phyloP scores from a whole-genome alignment of 2,797 vertebrate genomes.

The Simalia tracyae region DNA sequence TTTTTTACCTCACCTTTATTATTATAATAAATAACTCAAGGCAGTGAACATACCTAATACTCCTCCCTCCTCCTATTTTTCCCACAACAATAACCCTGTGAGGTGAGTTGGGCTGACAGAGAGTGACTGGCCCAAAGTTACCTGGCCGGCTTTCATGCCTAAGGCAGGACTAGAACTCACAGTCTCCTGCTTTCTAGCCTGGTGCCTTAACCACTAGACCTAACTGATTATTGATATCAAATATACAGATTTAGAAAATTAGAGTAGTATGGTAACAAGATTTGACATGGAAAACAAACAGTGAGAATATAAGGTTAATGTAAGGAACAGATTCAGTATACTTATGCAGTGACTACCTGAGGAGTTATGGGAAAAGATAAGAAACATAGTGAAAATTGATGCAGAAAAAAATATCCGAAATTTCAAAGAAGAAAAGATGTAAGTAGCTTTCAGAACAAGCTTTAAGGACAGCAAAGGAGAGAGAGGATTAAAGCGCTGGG shows the following conservation, averaged over 20 bases:
- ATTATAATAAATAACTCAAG: too few relatives aligned
- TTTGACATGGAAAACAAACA: not conserved
- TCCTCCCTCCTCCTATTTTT: too few relatives aligned
- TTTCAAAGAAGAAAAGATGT: not conserved
- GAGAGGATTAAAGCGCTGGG: not conserved
- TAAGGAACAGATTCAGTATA: not conserved
- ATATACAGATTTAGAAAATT: not conserved
- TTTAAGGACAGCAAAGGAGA: not conserved
- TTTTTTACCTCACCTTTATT: too few relatives aligned
- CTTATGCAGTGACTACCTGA: not conserved
- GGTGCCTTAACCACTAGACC: too few relatives aligned
- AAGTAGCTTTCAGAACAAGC: not conserved
- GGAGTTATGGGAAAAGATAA: not conserved
- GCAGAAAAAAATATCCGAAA: not conserved
- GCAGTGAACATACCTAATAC: too few relatives aligned
- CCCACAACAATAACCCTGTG: too few relatives aligned
- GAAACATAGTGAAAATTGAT: not conserved
- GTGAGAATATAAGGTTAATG: not conserved
- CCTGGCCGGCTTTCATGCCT: too few relatives aligned
- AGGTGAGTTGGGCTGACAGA: too few relatives aligned
- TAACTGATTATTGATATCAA: not conserved
- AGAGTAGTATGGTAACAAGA: not conserved
- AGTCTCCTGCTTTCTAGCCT: too few relatives aligned
- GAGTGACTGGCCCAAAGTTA: too few relatives aligned
- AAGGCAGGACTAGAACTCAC: too few relatives aligned